These are phyloP conservation scores for Andrena trimmerana DNA, from an alignment of 2,888 invertebrate species.

Conservation along the genomic window DNA sequence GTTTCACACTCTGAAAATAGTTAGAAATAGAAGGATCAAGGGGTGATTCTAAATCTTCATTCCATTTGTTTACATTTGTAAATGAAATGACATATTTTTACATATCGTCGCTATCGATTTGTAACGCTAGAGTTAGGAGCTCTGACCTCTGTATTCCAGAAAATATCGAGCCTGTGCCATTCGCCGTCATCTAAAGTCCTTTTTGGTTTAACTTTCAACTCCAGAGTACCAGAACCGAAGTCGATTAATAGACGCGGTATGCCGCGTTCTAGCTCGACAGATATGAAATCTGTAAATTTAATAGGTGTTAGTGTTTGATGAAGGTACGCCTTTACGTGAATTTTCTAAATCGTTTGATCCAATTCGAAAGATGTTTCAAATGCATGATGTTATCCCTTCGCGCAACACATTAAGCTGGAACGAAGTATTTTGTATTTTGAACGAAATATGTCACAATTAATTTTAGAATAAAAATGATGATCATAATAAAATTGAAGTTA, in stretches of 20 bases:
- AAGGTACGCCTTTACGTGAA: too few relatives aligned
- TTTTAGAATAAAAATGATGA: too few relatives aligned
- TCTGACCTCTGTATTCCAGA: slow-evolving; percentile 94
- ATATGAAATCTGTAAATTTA: slow-evolving; percentile 91
- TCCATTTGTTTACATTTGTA: too few relatives aligned
- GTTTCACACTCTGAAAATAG: slow-evolving; percentile 89
- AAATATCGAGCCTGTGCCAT: slow-evolving; percentile 98
- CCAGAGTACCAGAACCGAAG: slow-evolving; percentile 97
- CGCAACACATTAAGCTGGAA: too few relatives aligned
- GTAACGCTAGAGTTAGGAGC: neutral
- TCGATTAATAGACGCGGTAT: slow-evolving; percentile 96
- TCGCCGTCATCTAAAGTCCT: slow-evolving; percentile 97
- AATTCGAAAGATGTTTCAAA: too few relatives aligned
- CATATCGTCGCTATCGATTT: neutral
- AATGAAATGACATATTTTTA: too few relatives aligned
- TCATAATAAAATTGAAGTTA: too few relatives aligned
- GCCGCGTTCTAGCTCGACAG: slow-evolving; percentile 96
- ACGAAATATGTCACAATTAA: too few relatives aligned
- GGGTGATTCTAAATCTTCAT: too few relatives aligned
- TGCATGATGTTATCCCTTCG: too few relatives aligned
- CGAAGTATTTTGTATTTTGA: too few relatives aligned
- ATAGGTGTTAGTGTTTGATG: neutral
- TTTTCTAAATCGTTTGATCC: too few relatives aligned
- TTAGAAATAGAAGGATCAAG: neutral
- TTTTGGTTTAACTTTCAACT: slow-evolving; percentile 93